Base-by-base conservation (phyloP, 2,113 vertebrate genomes). In the Macroglossus sobrinus region DNA sequence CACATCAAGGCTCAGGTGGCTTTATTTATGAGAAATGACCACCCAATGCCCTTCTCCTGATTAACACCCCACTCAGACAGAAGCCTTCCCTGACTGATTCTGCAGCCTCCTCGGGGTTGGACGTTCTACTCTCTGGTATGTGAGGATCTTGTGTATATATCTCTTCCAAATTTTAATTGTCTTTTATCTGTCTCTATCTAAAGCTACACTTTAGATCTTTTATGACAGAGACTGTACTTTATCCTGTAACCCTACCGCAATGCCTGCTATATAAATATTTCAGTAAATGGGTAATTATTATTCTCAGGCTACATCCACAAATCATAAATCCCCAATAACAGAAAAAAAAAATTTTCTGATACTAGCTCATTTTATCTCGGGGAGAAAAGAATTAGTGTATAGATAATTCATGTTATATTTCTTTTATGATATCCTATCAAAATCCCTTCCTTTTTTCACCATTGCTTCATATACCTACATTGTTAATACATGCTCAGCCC, bases 371-470 rank as follows among this genome's bases (percentile, higher is more conserved):
- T 75, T 91, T 53, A 40, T 50, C 43, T 61, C 61, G n/a, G 24
- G 15, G 22, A 26, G 14, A 61, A 35, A 78, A 63, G 38, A 94
- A 93, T 87, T 91, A 63, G 16, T 79, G 30, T 79, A 16, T 53
- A 91, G 47, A 50, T 82, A 68, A 89, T 75, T 95, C 7, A 14
- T 74, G 43, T 79, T 86, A 5, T 94, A 68, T 79, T 94, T 94
- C 64, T 86, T 94, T 84, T 84, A 66, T 93, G 87, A 59, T 90
- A 59, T 10, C 18, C 33, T 94, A 84, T 86, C 38, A 84, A 89
- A 94, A 95, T 91, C 26, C 18, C 33, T 50, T 81, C 75, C 92
- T 71, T 71, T 53, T 57, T 79, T 80, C 16, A 53, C 43, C 45
- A n/a, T 78, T 71, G 30, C 53, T 66, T 90, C 38, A 40, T 68